Conservation (phyloP, 2,888 invertebrate genomes). For the Mylabris sibirica region DNA sequence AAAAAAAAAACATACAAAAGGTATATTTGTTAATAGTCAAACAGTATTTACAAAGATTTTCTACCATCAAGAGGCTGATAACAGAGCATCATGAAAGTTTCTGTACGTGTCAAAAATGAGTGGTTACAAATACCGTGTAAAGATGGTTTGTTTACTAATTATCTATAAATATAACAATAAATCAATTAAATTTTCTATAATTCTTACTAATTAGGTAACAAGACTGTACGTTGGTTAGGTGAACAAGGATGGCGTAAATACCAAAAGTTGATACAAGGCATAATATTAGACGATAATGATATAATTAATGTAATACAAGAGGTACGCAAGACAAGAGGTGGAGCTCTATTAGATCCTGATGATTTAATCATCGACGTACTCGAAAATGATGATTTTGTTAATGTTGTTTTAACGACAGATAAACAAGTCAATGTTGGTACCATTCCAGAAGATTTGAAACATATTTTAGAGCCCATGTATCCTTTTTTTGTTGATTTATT, state of each 20-base stretch:
- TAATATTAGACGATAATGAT: slow-evolving; percentile 40
- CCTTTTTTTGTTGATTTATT: slow-evolving; percentile 40
- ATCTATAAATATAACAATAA: too few species aligned
- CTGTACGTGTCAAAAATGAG: slow-evolving; percentile 64
- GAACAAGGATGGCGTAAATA: slow-evolving; percentile 63
- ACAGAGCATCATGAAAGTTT: slow-evolving; percentile 62
- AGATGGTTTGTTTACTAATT: slow-evolving; percentile 52
- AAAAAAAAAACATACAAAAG: background rate
- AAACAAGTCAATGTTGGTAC: slow-evolving; percentile 36
- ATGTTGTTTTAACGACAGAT: slow-evolving; percentile 58
- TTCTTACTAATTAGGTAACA: slow-evolving; percentile 38
- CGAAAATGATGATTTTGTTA: slow-evolving; percentile 69
- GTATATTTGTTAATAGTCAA: background rate
- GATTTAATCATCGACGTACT: slow-evolving; percentile 65
- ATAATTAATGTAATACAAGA: slow-evolving; percentile 56
- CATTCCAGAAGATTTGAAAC: slow-evolving; percentile 51
- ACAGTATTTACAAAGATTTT: background rate
- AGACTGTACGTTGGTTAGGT: slow-evolving; percentile 64
- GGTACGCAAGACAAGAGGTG: slow-evolving; percentile 66
- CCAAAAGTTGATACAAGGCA: slow-evolving; percentile 53
- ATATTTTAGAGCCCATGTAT: slow-evolving; percentile 52
- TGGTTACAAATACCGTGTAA: slow-evolving; percentile 68
- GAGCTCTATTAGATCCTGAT: slow-evolving; percentile 66
- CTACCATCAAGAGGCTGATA: background rate
- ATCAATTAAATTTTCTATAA: too few species aligned